phyloP scores from a whole-genome alignment of 2,888 invertebrate species.

The Eristalinus aeneus region DNA sequence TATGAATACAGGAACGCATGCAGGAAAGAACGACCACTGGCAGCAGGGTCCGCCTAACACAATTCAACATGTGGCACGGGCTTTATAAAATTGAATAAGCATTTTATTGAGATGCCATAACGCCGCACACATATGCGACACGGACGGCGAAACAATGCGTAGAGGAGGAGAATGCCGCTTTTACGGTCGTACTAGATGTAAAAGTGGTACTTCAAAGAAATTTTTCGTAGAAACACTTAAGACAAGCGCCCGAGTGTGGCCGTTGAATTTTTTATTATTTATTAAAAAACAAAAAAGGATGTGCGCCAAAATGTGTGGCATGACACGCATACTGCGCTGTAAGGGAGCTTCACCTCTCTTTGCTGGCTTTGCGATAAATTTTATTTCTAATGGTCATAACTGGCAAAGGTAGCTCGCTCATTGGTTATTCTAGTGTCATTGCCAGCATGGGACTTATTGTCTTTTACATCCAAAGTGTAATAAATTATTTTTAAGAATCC shows the following conservation, averaged over 20 bases:
- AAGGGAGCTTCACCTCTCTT: background rate
- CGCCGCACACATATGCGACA: constrained; percentile 38
- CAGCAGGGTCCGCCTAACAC: background rate
- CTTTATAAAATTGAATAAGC: constrained; percentile 69
- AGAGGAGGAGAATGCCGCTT: background rate
- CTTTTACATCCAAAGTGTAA: background rate
- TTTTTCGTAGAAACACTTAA: constrained; percentile 21
- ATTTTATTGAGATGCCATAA: constrained; percentile 67
- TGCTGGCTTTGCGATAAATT: constrained; percentile 3
- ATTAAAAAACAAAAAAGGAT: constrained; percentile 32
- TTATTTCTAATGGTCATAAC: background rate
- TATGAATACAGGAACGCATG: constrained; percentile 45
- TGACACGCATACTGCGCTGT: background rate
- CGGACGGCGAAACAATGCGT: background rate
- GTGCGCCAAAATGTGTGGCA: background rate
- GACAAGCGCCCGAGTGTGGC: constrained; percentile 31
- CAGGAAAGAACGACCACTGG: constrained; percentile 9
- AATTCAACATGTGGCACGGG: constrained; percentile 67
- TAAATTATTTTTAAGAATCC: background rate
- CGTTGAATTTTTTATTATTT: constrained; percentile 66
- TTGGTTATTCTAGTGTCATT: background rate
- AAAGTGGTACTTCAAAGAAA: constrained; percentile 58
- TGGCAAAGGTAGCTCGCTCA: background rate
- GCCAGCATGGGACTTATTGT: background rate
- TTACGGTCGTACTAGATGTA: constrained; percentile 54